Evolutionary conservation across 2,797 vertebrate genomes (phyloP).

Genomic region (Karalla daura): DNA sequence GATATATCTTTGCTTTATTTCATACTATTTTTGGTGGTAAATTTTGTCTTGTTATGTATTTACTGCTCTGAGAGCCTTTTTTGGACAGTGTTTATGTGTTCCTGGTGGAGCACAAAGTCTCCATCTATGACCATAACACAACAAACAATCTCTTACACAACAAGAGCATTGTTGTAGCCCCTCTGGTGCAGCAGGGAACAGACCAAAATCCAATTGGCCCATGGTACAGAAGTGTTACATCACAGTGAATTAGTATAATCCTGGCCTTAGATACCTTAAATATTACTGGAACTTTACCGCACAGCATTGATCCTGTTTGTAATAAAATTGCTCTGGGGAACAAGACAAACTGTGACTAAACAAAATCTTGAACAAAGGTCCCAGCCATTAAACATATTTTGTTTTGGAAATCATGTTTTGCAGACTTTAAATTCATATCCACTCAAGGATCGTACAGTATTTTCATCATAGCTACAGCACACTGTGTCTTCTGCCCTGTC

Average conservation of each 20-base stretch:
- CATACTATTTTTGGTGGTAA: too few species aligned
- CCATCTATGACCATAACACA: slow-evolving; percentile 10
- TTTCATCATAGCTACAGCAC: background rate
- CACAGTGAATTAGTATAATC: slow-evolving; percentile 37
- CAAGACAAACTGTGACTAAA: background rate
- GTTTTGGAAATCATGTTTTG: background rate
- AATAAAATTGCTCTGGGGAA: background rate
- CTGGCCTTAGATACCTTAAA: slow-evolving; percentile 19
- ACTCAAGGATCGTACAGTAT: background rate
- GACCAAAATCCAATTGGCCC: slow-evolving; percentile 23
- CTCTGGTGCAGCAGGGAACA: slow-evolving; percentile 23
- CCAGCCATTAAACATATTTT: background rate
- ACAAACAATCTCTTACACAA: slow-evolving; percentile 56
- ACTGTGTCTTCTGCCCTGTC: too few species aligned
- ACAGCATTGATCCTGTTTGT: slow-evolving; percentile 19
- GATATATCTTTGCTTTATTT: too few species aligned
- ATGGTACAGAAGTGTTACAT: slow-evolving; percentile 26
- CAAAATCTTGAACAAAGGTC: slow-evolving; percentile 1
- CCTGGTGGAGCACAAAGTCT: slow-evolving; percentile 25
- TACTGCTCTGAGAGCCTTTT: slow-evolving; percentile 4
- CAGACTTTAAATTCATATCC: background rate
- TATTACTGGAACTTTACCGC: slow-evolving; percentile 5
- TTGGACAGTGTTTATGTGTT: background rate
- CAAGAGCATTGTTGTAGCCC: slow-evolving; percentile 29
- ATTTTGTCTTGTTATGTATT: slow-evolving; percentile 14